Conservation (phyloP, 2,888 invertebrate species). For the Salpingus planirostris region DNA sequence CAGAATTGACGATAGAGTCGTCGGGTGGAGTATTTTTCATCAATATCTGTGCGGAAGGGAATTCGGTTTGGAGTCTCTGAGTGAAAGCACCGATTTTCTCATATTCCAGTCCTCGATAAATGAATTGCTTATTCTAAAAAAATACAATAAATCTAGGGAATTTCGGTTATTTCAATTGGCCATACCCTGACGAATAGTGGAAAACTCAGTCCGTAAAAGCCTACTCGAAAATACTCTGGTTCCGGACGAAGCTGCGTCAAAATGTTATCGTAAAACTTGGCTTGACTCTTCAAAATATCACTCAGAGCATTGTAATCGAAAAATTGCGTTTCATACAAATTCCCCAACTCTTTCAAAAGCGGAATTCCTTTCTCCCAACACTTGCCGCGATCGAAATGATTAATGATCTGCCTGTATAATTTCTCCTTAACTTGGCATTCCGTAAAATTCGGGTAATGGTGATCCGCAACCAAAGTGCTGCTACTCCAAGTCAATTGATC, state of each 20-base stretch:
- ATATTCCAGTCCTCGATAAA: conserved; percentile 91
- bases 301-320: conserved; percentile 86
- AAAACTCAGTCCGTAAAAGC: conserved; percentile 88
- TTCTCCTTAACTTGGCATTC: conserved; percentile 88
- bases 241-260: conserved; percentile 80
- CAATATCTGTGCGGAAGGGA: conserved; percentile 87
- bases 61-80: conserved; percentile 85
- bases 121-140: conserved; percentile 82
- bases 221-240: conserved; percentile 91
- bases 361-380: conserved; percentile 96
- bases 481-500: conserved; percentile 81
- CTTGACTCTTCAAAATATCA: conserved; percentile 74
- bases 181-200: conserved; percentile 90
- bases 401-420: conserved; percentile 79
- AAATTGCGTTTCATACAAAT: conserved; percentile 74
- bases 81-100: conserved; percentile 92
- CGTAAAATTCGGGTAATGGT: conserved; percentile 62
- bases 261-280: conserved; percentile 87
- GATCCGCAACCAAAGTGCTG: conserved; percentile 56
- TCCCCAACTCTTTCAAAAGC: conserved; percentile 79
- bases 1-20: conserved; percentile 74
- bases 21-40: conserved; percentile 89
- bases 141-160: conserved; percentile 5
- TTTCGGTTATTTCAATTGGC: conserved; percentile 14
- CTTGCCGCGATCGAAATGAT: conserved; percentile 91